A percentile compares a stretch with the other conserved stretches of the same genome.
Evolutionary conservation across 1,140 invertebrate genomes (phyloP).

Genomic region (Latrodectus geometricus): DNA sequence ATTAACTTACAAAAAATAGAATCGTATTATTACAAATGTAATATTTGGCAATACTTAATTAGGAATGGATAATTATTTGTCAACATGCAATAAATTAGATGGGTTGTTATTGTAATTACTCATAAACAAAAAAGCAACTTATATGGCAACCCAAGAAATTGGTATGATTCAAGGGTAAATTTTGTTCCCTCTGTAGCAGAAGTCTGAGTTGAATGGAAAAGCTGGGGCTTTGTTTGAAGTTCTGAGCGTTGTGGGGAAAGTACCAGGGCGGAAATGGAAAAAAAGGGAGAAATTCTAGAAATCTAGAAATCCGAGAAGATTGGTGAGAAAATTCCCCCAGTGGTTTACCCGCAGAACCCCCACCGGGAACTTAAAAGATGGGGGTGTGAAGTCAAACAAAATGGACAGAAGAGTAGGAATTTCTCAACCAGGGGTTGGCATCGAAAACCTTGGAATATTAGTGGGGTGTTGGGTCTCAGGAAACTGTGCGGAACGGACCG

Average conservation of each 20-base stretch:
- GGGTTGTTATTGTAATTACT: no score
- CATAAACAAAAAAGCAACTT: no score
- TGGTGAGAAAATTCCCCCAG: conserved; percentile 40
- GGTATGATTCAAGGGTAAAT: no score
- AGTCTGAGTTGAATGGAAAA: not conserved
- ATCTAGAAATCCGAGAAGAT: conserved; percentile 25
- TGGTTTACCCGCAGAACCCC: not conserved
- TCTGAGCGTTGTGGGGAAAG: no score
- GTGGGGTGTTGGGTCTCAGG: conserved; percentile 18
- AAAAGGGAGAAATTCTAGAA: conserved; percentile 11
- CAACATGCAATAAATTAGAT: no score
- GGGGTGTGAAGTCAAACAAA: conserved; percentile 49
- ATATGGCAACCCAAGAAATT: not conserved
- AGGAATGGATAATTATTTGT: no score
- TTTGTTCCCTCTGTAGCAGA: not conserved
- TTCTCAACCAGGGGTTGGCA: conserved; percentile 34
- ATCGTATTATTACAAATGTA: no score
- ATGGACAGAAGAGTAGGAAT: conserved; percentile 18
- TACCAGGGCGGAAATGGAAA: not conserved
- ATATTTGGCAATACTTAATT: no score
- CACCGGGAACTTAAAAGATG: not conserved
- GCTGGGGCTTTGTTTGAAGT: not conserved
- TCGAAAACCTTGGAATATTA: not conserved
- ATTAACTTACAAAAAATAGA: no score
- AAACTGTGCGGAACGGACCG: conserved; percentile 55